Base-by-base conservation (phyloP, 2,113 vertebrate species). In the Leucosticte australis region DNA sequence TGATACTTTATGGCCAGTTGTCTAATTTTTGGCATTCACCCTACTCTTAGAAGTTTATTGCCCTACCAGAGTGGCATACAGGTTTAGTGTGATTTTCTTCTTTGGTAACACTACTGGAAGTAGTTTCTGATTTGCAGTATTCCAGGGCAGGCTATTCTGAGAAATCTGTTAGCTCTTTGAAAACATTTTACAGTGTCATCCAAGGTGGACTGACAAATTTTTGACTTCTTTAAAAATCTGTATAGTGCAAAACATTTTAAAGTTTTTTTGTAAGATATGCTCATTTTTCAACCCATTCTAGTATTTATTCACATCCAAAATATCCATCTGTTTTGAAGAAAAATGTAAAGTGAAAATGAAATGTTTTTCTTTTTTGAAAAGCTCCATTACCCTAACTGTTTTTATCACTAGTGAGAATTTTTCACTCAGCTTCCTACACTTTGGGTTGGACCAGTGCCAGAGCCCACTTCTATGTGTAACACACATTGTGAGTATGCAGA, bases 391-490 rank as follows among this genome's bases (percentile, higher is more conserved):
- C 94, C 88, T 69, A 79, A 93, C 50, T 89, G 65, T 89, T 93
- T 96, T 93, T 89, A 82, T 57, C 95, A 88, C 83, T 94, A 65
- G 65, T 96, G 90, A 89, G 90, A 90, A 92, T 93, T 94, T 94
- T 94, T 95, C 92, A 85, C 73, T 80, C 81, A 74, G 83, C 65
- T 94, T 96, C 84, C 55, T 96, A 35, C 63, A 91, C 83, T 95
- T 94, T 77, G 73, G 31, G 10, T 87, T 96, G 94, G 87, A 91
- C 57, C 52, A 2, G 2, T 41, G 92, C 91, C 95, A 95, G 69
- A 73, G 15, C 35, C 65, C 76, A 69, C 65, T 94, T 90, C 47
- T 90, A 26, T 50, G 20, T 79, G 56, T 64, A 75, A 53, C 65
- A 83, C 10, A 59, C 28, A 55, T 33, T 11, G 20, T 82, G 56